These are phyloP conservation scores for Artibeus jamaicensis DNA, from an alignment of 2,797 vertebrate genomes.

Conservation along the genomic window DNA sequence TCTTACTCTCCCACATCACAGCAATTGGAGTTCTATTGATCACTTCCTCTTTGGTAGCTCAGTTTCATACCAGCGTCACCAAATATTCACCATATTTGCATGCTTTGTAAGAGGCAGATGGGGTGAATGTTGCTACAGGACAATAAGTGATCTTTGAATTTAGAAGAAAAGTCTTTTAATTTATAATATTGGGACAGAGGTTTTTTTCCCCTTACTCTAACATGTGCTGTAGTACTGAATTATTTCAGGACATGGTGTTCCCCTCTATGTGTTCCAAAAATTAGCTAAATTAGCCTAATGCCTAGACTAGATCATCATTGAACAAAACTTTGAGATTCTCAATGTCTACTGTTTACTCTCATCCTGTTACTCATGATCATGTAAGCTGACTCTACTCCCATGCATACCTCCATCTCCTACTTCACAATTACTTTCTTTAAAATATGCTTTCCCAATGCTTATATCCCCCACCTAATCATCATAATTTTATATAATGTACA, in stretches of 20 bases:
- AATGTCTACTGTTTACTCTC: neutral
- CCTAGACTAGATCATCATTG: constrained; percentile 5
- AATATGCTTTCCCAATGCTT: constrained; percentile 51
- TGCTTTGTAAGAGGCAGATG: neutral
- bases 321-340: constrained; percentile 29
- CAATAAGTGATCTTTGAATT: constrained; percentile 1
- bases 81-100: neutral
- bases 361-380: constrained; percentile 30
- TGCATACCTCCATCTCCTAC: constrained; percentile 13
- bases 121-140: neutral
- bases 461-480: constrained; percentile 73
- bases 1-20: neutral
- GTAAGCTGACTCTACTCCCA: neutral
- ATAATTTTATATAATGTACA: constrained; percentile 76
- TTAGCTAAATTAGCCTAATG: neutral
- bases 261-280: neutral
- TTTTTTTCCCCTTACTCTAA: neutral
- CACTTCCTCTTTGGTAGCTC: neutral
- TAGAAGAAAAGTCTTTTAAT: constrained; percentile 6
- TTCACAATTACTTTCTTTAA: constrained; percentile 59
- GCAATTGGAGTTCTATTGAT: neutral
- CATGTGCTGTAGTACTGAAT: neutral
- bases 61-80: neutral
- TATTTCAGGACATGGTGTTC: neutral
- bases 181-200: neutral